Evolutionary conservation across 2,888 invertebrate genomes (phyloP).

Genomic region (Nephrotoma guestfalica): DNA sequence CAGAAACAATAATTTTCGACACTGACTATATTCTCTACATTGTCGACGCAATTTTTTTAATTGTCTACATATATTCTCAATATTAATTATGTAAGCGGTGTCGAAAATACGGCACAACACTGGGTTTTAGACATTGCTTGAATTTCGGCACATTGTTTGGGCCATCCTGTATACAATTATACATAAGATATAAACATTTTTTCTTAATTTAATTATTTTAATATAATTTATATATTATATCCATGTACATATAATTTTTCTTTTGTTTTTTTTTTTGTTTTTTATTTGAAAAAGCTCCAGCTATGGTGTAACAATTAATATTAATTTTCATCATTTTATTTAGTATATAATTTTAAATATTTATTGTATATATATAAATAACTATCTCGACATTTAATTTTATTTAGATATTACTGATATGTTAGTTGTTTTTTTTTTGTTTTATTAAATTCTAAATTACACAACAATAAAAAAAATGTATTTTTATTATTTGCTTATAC

Average conservation of each 20-base stretch:
- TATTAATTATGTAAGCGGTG: too few relatives aligned
- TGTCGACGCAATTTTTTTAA: too few relatives aligned
- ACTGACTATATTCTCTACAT: too few relatives aligned
- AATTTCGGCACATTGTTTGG: too few relatives aligned
- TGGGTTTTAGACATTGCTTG: too few relatives aligned
- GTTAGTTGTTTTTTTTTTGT: conserved; percentile 1
- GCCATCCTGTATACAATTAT: too few relatives aligned
- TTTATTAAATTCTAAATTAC: background rate
- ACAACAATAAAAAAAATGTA: background rate
- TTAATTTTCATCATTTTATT: background rate
- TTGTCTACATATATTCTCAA: too few relatives aligned
- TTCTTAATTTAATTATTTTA: background rate
- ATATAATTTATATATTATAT: background rate
- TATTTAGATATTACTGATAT: conserved; percentile 4
- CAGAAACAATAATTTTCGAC: too few relatives aligned
- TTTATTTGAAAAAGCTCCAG: background rate
- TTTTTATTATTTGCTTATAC: background rate
- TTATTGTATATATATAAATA: background rate
- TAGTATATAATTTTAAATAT: background rate
- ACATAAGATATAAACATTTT: background rate
- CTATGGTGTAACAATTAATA: conserved; percentile 3
- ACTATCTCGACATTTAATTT: conserved; percentile 1
- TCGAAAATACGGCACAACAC: too few relatives aligned
- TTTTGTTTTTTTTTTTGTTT: background rate
- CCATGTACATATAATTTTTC: background rate